Percentiles rank a stretch among this genome's conserved stretches.
Conservation (phyloP, 2,888 invertebrate genomes). For the Synergus gifuensis region DNA sequence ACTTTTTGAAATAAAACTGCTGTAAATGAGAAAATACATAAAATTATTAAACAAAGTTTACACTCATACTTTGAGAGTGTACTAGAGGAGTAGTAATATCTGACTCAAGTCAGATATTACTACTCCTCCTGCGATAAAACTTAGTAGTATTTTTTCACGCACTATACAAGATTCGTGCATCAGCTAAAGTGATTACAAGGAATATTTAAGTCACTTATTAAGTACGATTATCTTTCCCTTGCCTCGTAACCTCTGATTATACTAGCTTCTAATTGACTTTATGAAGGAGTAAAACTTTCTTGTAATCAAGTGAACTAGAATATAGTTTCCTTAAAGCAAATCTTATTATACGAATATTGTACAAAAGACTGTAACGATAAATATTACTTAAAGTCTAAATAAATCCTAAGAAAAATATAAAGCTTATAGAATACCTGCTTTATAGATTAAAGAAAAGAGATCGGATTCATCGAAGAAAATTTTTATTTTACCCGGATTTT, state of each 20-base stretch:
- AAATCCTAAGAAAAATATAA: neutral
- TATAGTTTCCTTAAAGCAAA: neutral
- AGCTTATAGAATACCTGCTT: neutral
- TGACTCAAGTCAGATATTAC: no score
- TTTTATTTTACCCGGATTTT: neutral
- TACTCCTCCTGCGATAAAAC: no score
- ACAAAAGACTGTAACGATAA: neutral
- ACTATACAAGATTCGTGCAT: no score
- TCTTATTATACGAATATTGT: neutral
- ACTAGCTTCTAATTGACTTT: neutral
- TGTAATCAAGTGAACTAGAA: neutral
- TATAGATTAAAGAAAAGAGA: neutral
- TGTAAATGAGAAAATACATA: no score
- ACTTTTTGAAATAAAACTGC: no score
- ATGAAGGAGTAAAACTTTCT: neutral
- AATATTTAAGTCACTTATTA: no score
- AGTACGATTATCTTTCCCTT: neutral
- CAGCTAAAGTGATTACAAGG: neutral
- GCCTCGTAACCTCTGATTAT: neutral
- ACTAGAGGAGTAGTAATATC: no score
- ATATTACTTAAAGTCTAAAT: no score
- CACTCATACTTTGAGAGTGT: no score
- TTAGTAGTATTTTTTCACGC: no score
- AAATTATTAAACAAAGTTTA: no score
- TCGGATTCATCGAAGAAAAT: neutral